Base-by-base conservation (phyloP, 2,888 invertebrate species). In the Drosophila tanythrix region DNA sequence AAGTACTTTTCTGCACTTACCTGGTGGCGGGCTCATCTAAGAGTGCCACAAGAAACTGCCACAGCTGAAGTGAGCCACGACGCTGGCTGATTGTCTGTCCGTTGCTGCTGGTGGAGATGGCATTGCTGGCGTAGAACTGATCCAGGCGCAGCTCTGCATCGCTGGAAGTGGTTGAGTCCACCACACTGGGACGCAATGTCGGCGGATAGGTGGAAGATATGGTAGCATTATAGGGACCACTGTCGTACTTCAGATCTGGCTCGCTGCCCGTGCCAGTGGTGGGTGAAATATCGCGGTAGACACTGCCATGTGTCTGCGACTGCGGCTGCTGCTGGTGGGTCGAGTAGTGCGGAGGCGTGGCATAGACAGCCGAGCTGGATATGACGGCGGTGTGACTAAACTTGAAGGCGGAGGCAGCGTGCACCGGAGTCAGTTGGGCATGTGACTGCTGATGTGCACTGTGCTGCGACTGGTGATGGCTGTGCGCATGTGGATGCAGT, bases 21-120 rank as follows among this genome's bases (percentile, higher is more conserved):
- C 93, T 94, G 38, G 94, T 91, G 90, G 93, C 92, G 74, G 96
- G 95, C 70, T 96, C 96, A 85, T 96, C 96, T 51, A 97, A 92
- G 7, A 97, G 94, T 0, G 97, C 96, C 5, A 98, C 98, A 55
- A 99, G 94, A 93, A 99, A 99, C 94, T 99, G 99, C 98, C 98
- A 99, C 62, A 99, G 94, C 92, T 99, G 98, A 18, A 98, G 94
- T 0, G 97, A 97, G 0, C 98, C 98, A 38, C 98, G 94, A n/a
- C 97, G 93, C 79, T 95, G 95, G 74, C 94, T 94, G 7, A 90
- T 88, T 38, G 92, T 83, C 50, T 92, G 85, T 51, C 83, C 90
- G 31, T 63, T 88, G 61, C 86, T 86, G 77, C 91, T 91, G 1
- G 90, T 91, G 46, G 93, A 90, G 50, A 92, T 91, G 11, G 86